Evolutionary conservation across 2,888 invertebrate genomes (phyloP).

Genomic region (Dicyrtomina minuta): DNA sequence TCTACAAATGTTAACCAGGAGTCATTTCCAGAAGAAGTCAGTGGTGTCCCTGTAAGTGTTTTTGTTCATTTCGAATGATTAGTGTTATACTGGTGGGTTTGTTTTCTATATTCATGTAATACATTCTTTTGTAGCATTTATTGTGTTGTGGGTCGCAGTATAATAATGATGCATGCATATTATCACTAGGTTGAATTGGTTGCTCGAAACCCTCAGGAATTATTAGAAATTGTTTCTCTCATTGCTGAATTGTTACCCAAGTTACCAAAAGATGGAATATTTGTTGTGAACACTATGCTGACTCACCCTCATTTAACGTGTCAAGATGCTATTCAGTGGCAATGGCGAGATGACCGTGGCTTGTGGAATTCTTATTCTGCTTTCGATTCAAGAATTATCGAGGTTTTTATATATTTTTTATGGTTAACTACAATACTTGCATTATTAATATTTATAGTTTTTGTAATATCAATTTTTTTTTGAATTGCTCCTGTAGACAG

Average conservation of each 20-base stretch:
- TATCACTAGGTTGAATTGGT: constrained; percentile 72
- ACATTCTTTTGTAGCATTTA: not conserved
- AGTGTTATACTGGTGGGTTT: not conserved
- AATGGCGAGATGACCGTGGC: constrained; percentile 94
- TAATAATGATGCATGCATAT: not conserved
- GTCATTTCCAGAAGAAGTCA: constrained; percentile 41
- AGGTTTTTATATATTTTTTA: constrained; percentile 62
- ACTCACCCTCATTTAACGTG: constrained; percentile 49
- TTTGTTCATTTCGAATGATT: not conserved
- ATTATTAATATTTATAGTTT: constrained; percentile 3
- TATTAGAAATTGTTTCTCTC: constrained; percentile 94
- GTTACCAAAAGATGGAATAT: constrained; percentile 91
- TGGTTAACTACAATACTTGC: not conserved
- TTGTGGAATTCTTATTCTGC: constrained; percentile 87
- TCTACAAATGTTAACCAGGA: constrained; percentile 65
- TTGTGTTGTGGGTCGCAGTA: not conserved
- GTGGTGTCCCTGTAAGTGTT: constrained; percentile 16
- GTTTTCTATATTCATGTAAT: not conserved
- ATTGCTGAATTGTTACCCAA: constrained; percentile 97
- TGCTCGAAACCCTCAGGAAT: constrained; percentile 88
- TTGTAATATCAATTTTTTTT: not conserved
- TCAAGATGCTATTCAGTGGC: constrained; percentile 83
- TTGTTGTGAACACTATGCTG: constrained; percentile 80
- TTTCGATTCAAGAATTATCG: constrained; percentile 90
- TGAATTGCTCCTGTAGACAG: constrained; percentile 64